Evolutionary conservation across 2,797 vertebrate species (phyloP), one percentile per base, ranked within the genome.

Genomic region (Bradypodion ventrale): DNA sequence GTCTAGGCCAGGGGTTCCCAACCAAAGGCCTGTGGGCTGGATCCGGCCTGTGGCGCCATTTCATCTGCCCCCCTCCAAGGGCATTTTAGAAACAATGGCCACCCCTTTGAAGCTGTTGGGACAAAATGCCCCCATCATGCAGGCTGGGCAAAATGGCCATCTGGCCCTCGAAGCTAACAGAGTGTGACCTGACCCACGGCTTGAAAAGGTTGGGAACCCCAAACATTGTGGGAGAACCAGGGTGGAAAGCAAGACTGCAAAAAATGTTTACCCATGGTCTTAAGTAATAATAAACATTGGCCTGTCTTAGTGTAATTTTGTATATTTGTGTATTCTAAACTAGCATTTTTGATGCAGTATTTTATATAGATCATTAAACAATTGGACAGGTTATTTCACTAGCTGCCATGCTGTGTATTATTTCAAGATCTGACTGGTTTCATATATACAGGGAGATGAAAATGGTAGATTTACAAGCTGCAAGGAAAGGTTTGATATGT

Each of bases 321-420:
- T 40, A 3, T 79, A 16, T 72, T 35, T 82, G 25, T 62, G 35
- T 56, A 56, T 74, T 77, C 32, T 80, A 37, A 75, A 23, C 46
- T 68, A 68, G 46, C 40, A 68, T 80, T 79, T 85, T 21, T 42
- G 62, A 27, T 65, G 15, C 35, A 68, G 10, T 1, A 2, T 35
- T 80, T 89, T 75, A 3, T 3, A 65, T 1, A 23, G 59, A 2
- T 78, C 52, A 25, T 44, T 87, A 29, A 16, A 13, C 40, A 74
- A 49, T 19, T 19, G 42, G 13, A 5, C n/a, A 32, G 15, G 19
- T 5, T 23, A 3, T 74, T 68, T 90, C 79, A 5, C 15, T 59
- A 44, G 52, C 29, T 49, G 3, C 66, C 62, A 73, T 10, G 2
- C 4, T 29, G 0, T 0, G 15, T 44, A 29, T 81, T 19, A 60